Evolutionary conservation across 2,797 vertebrate genomes (phyloP).

Genomic region (Uromys caudimaculatus): DNA sequence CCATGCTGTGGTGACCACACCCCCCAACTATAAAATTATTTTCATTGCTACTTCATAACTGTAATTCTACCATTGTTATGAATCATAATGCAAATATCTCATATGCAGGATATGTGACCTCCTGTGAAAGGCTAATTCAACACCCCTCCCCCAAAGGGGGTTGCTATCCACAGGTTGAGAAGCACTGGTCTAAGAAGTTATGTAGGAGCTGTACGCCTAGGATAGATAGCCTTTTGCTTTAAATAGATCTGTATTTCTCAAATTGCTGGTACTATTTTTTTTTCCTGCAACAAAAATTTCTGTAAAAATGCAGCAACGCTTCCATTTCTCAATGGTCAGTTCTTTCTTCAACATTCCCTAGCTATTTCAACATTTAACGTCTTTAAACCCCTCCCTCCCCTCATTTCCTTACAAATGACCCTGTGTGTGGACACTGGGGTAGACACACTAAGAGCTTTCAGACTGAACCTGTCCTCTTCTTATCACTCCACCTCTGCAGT

Average conservation of each 20-base stretch:
- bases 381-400: conserved; percentile 27
- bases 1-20: neutral
- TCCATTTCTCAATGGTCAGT: conserved; percentile 17
- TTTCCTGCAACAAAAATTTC: conserved; percentile 18
- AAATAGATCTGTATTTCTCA: conserved; percentile 58
- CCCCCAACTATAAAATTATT: neutral
- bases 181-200: neutral
- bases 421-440: neutral
- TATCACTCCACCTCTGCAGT: neutral
- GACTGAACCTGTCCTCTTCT: neutral
- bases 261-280: conserved; percentile 34
- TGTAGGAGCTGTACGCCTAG: neutral
- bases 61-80: neutral
- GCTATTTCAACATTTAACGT: conserved; percentile 53
- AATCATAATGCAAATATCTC: neutral
- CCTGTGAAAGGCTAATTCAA: neutral
- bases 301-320: conserved; percentile 47
- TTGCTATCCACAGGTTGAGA: neutral
- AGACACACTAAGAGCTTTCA: neutral
- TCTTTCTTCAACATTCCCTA: conserved; percentile 39
- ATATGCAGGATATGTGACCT: neutral
- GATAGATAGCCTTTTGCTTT: neutral
- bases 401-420: neutral
- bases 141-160: neutral
- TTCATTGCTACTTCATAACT: neutral